phyloP scores from a whole-genome alignment of 1,140 invertebrate genomes.

The Magallana ariakensis region DNA sequence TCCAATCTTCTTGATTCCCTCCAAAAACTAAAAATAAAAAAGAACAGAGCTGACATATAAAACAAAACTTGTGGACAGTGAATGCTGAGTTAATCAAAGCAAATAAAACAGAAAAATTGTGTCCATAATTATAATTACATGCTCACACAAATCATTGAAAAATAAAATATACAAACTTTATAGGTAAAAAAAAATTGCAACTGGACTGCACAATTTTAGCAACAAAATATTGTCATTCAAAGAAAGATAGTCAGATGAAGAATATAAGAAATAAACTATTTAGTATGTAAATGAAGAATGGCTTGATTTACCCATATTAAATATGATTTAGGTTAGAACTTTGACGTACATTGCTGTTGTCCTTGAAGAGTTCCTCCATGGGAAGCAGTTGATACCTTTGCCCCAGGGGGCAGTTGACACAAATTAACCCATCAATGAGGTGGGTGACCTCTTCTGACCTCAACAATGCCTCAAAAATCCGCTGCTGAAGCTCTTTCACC shows the following conservation, averaged over 20 bases:
- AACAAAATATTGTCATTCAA: background rate
- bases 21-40: constrained; percentile 40
- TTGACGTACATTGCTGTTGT: constrained; percentile 2
- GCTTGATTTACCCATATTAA: too few species aligned
- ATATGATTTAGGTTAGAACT: too few species aligned
- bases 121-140: too few species aligned
- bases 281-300: too few species aligned
- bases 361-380: constrained; percentile 23
- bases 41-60: too few species aligned
- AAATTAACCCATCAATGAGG: constrained; percentile 5
- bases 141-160: too few species aligned
- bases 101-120: too few species aligned
- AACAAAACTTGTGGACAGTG: too few species aligned
- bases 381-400: background rate
- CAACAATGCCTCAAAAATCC: background rate
- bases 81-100: too few species aligned
- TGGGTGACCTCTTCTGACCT: background rate
- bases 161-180: too few species aligned
- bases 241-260: too few species aligned
- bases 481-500: background rate
- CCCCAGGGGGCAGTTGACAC: constrained; percentile 15
- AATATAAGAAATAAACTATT: too few species aligned
- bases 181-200: background rate
- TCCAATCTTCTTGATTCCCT: constrained; percentile 58
- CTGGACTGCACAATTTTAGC: background rate